phyloP scores from a whole-genome alignment of 2,888 invertebrate species.

The Drosophila tripunctata region DNA sequence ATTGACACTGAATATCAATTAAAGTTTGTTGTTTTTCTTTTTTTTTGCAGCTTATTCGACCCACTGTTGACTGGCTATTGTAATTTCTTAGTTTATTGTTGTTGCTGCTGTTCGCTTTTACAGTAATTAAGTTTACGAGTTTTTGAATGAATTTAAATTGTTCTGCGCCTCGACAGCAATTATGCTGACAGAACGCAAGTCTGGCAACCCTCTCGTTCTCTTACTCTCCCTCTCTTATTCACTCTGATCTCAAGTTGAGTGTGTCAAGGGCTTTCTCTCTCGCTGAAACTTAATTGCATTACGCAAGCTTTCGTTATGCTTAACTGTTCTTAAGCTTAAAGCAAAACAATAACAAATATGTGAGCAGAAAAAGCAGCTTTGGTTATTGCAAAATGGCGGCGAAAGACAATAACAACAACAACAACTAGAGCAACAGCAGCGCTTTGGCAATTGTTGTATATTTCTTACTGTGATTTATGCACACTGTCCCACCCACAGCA shows the following conservation, averaged over 20 bases:
- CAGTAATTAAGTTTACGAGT: constrained; percentile 67
- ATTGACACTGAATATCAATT: constrained; percentile 71
- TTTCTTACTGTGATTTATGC: constrained; percentile 47
- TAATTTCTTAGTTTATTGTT: background rate
- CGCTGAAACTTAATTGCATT: constrained; percentile 55
- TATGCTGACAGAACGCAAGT: constrained; percentile 19
- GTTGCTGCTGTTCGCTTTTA: constrained; percentile 16
- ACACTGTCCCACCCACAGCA: constrained; percentile 38
- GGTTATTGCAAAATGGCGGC: constrained; percentile 16
- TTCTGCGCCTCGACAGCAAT: constrained; percentile 59
- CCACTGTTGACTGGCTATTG: constrained; percentile 16
- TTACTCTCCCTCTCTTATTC: constrained; percentile 12
- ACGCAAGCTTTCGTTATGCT: constrained; percentile 54
- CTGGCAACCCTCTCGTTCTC: background rate
- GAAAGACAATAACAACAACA: constrained; percentile 4
- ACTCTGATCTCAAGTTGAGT: constrained; percentile 48
- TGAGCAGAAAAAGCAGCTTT: constrained; percentile 5
- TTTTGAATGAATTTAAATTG: constrained; percentile 71
- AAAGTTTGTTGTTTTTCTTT: constrained; percentile 37
- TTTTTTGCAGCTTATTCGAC: constrained; percentile 3
- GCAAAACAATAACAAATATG: constrained; percentile 24
- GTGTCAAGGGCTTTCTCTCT: constrained; percentile 60
- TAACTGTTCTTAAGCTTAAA: constrained; percentile 30
- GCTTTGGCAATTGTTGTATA: background rate
- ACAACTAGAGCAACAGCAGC: constrained; percentile 9